Evolutionary conservation across 2,888 invertebrate species (phyloP).

Genomic region (Nineta flava): DNA sequence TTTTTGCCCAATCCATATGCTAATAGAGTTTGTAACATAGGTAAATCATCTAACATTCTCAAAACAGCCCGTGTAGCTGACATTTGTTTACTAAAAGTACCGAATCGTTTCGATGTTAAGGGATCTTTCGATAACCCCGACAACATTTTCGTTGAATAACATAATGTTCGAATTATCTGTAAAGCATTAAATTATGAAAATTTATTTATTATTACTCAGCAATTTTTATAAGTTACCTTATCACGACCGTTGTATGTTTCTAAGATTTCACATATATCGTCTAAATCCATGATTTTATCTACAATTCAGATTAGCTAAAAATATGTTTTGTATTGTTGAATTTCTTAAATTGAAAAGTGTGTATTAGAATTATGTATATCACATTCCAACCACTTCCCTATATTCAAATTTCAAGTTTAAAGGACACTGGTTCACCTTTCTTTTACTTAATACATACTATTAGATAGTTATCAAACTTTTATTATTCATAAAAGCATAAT

Average conservation of each 20-base stretch:
- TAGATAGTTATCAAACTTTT: too few species aligned
- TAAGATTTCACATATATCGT: constrained; percentile 49
- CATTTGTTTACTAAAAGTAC: constrained; percentile 48
- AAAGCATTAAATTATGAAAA: constrained; percentile 13
- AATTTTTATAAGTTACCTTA: constrained; percentile 37
- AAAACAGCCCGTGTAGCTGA: constrained; percentile 62
- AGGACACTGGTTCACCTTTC: too few species aligned
- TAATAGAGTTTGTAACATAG: constrained; percentile 57
- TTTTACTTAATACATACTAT: too few species aligned
- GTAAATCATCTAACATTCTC: constrained; percentile 70
- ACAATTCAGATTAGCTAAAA: neutral
- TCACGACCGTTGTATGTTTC: constrained; percentile 75
- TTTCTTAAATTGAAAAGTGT: too few species aligned
- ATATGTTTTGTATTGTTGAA: too few species aligned
- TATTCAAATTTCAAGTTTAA: too few species aligned
- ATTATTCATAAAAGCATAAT: too few species aligned
- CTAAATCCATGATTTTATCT: constrained; percentile 14
- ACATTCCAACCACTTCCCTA: too few species aligned
- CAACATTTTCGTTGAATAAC: constrained; percentile 59
- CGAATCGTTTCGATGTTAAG: constrained; percentile 39
- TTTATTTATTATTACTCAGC: neutral
- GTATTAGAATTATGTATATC: too few species aligned
- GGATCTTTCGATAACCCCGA: constrained; percentile 43
- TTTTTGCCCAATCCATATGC: constrained; percentile 55
- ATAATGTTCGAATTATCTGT: constrained; percentile 58